Base-by-base conservation (phyloP, 1,140 invertebrate species). In the Drosophila mayri region DNA sequence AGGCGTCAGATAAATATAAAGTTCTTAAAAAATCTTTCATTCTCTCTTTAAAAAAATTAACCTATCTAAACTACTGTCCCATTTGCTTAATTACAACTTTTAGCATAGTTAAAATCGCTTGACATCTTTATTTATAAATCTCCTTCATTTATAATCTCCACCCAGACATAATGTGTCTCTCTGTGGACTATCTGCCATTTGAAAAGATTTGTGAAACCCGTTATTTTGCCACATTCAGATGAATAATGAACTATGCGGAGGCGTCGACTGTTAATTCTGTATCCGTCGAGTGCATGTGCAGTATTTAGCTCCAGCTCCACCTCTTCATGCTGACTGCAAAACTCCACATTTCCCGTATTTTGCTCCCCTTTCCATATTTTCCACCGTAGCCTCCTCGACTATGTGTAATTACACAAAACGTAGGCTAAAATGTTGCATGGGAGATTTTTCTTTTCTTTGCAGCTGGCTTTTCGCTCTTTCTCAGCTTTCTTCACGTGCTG, bases 281-380 rank as follows among this genome's bases (percentile, higher is more conserved):
- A 70, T 74, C 63, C 64, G 64, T n/a, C 49, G 84, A 76, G 60
- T 82, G 83, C 84, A 83, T 77, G 68, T 86, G 83, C 83, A 80
- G 76, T 84, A 87, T 87, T 87, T 87, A 87, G 76, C 72, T 25
- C 67, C 72, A 52, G 83, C 76, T 71, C 68, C 83, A 79, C 70
- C 79, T 76, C 71, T 75, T 44, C 54, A 58, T 47, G 50, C 43
- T 47, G 70, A 67, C 72, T 38, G 37, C 55, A 64, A 64, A 59
- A 59, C 65, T 76, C 40, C 82, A 79, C 65, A 50, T 55, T 67
- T 4, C 43, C 47, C 25, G 8, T 54, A 37, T 37, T 40, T 40
- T 2, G 4, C 58, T 35, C 25, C 18, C 25, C 18, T 32, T 28
- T 18, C 20, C 20, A 12, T 20, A 44, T 44, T 44, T 44, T 44